phyloP scores from a whole-genome alignment of 1,140 invertebrate genomes.

The Trichomalopsis sarcophagae region DNA sequence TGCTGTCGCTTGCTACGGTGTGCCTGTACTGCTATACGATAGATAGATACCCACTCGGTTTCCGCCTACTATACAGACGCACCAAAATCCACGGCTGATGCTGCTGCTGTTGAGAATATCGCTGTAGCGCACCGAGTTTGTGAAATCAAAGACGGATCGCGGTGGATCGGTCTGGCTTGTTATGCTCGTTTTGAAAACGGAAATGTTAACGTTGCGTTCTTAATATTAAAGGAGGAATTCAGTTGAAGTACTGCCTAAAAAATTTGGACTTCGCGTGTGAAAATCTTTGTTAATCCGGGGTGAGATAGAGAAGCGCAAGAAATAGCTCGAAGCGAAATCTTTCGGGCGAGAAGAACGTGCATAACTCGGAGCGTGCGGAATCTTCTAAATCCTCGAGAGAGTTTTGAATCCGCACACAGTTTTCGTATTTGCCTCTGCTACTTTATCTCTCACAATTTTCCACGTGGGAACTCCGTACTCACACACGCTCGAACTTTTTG shows the following conservation, averaged over 20 bases:
- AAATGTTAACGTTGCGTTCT: no score
- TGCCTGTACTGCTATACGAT: background rate
- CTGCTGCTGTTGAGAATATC: background rate
- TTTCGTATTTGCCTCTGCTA: background rate
- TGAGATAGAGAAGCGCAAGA: background rate
- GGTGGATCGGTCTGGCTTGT: no score
- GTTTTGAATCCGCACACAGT: background rate
- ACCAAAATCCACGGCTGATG: background rate
- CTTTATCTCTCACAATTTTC: background rate
- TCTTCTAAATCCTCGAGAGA: background rate
- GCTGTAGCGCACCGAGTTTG: background rate
- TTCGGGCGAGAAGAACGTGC: background rate
- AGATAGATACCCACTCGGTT: no score
- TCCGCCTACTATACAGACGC: background rate
- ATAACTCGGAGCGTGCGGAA: background rate
- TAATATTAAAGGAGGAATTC: no score
- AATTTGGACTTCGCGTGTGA: background rate
- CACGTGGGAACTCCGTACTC: background rate
- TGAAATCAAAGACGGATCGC: background rate
- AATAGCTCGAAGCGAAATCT: slow-evolving; percentile 7
- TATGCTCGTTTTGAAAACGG: no score
- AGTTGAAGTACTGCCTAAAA: no score
- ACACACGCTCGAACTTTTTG: no score
- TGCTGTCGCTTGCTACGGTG: background rate
- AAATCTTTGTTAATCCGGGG: background rate